Conservation (phyloP, 2,113 vertebrate species). For the Leucoraja erinaceus region DNA sequence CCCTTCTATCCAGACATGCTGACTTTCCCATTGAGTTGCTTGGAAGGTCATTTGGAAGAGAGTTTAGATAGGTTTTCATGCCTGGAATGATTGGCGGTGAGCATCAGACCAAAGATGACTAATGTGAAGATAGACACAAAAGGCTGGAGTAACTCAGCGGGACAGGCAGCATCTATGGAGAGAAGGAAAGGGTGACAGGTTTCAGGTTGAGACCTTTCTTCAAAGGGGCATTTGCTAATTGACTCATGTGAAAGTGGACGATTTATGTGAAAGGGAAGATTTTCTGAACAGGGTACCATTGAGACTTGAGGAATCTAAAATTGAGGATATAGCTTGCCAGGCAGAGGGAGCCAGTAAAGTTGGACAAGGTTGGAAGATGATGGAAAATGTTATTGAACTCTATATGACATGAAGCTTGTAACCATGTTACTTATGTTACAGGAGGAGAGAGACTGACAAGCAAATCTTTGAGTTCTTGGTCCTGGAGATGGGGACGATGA, state of each 20-base stretch:
- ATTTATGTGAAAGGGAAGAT: not conserved
- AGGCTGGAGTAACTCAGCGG: too few relatives aligned
- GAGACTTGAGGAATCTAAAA: not conserved
- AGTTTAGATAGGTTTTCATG: not conserved
- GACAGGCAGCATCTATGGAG: too few relatives aligned
- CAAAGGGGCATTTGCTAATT: too few relatives aligned
- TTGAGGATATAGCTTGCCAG: not conserved
- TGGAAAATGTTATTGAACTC: not conserved
- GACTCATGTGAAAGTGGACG: too few relatives aligned
- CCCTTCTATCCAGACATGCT: too few relatives aligned
- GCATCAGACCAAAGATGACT: not conserved
- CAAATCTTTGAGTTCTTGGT: not conserved
- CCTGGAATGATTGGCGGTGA: not conserved
- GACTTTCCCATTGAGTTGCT: too few relatives aligned
- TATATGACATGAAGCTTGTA: not conserved
- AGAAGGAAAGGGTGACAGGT: too few relatives aligned
- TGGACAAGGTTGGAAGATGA: not conserved
- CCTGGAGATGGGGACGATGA: not conserved
- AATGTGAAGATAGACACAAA: too few relatives aligned
- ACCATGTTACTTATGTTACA: not conserved
- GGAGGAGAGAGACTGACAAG: not conserved
- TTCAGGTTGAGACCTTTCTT: too few relatives aligned
- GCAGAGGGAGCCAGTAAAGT: not conserved
- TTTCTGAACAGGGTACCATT: not conserved
- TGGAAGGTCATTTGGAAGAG: not conserved